Evolutionary conservation across 2,113 vertebrate species (phyloP).

Genomic region (Eurystomus gularis): DNA sequence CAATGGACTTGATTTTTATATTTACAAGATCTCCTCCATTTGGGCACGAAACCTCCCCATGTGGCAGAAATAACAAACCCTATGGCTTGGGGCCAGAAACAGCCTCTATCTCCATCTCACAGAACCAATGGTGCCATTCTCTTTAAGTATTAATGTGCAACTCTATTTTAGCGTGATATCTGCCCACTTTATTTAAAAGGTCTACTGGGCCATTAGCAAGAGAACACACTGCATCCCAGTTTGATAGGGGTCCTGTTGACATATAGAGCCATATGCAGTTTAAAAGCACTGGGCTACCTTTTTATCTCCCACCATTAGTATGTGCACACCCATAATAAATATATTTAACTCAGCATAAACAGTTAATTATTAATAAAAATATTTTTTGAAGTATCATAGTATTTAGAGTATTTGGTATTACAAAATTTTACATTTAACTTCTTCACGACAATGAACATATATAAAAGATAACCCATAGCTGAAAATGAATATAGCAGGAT

Average conservation of each 20-base stretch:
- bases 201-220: neutral
- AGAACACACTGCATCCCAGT: neutral
- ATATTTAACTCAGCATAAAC: neutral
- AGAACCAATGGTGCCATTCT: neutral
- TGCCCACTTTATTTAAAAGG: neutral
- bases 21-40: neutral
- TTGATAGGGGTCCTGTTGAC: neutral
- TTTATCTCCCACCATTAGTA: neutral
- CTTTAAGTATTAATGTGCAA: neutral
- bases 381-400: neutral
- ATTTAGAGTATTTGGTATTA: neutral
- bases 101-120: neutral
- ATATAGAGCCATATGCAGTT: neutral
- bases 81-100: neutral
- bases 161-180: neutral
- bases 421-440: neutral
- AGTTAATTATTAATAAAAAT: neutral
- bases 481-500: neutral
- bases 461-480: neutral
- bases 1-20: neutral
- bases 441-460: neutral
- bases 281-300: neutral
- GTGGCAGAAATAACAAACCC: neutral
- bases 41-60: neutral
- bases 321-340: neutral